Evolutionary conservation across 30 jellyfish, hydroid and myxozoan species (phyloP), one percentile per base, ranked within the genome.

Genomic region (Nemopilema nomurai): DNA sequence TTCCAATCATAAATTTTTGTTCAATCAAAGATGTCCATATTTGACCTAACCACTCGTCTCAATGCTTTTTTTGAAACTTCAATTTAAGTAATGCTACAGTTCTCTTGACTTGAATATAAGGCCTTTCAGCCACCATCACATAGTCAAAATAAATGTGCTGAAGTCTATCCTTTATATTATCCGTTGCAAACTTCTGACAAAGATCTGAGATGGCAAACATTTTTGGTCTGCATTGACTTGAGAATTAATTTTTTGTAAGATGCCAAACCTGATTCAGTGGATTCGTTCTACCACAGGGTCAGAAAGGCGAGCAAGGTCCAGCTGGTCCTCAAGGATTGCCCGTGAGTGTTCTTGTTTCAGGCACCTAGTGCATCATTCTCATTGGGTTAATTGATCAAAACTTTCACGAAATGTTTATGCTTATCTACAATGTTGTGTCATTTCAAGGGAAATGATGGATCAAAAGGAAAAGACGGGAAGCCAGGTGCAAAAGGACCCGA

Each of bases 281-380:
- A 20, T 16, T 0, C 27, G 29, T 49, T 27, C n/a, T 7, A 1
- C 71, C 28, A 24, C 33, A 81, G 90, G 90, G 90, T 25, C 84
- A 86, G 70, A 86, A 86, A 52, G 94, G 94, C 18, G 80, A 49
- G 63, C 28, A 66, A 18, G 94, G 94, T 49, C 72, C 66, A 31
- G 70, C 89, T 19, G 94, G 94, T 16, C 67, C 84, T 6, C 89
- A 83, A 8, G 94, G 94, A 32, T 22, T 71, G 67, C 84, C 74
- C 28, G 94, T 86, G 41, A 76, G 83, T 41, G 62, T 51, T 50
- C 21, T 8, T n/a, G 0, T 1, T 41, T 13, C 13, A 41, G 57
- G 6, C 13, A 41, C 13, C 57, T 41, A 41, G 6, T 41, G 57
- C 13, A 41, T 3, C 13, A 6, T 41, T 6, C 57, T 41, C 9